Evolutionary conservation across 2,113 vertebrate genomes (phyloP).

Genomic region (Ploceus nigricollis): DNA sequence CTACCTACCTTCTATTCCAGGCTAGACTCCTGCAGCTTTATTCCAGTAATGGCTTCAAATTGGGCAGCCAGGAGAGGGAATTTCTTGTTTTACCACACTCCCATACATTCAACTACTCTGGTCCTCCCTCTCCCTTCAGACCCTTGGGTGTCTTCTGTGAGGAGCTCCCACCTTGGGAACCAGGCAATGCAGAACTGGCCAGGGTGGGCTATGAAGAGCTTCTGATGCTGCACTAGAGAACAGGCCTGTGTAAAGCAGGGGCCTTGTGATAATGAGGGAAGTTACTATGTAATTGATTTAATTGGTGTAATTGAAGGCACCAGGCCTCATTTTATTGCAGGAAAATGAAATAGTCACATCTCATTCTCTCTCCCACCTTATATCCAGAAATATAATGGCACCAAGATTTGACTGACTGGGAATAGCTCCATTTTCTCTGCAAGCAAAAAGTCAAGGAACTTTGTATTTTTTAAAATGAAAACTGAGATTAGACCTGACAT

Average conservation of each 20-base stretch:
- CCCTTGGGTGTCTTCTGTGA: neutral
- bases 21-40: neutral
- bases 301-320: neutral
- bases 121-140: neutral
- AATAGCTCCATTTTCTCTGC: neutral
- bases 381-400: neutral
- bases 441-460: neutral
- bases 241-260: neutral
- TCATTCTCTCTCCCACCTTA: neutral
- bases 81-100: neutral
- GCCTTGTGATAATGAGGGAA: neutral
- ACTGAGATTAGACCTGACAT: neutral
- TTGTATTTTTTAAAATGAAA: neutral
- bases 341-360: neutral
- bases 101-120: neutral
- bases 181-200: neutral
- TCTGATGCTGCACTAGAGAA: neutral
- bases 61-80: neutral
- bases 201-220: neutral
- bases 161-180: fast-evolving
- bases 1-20: neutral
- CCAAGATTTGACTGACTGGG: neutral
- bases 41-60: neutral
- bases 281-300: neutral
- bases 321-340: neutral